Evolutionary conservation across 2,113 vertebrate species (phyloP).

Genomic region (Pituophis catenifer): DNA sequence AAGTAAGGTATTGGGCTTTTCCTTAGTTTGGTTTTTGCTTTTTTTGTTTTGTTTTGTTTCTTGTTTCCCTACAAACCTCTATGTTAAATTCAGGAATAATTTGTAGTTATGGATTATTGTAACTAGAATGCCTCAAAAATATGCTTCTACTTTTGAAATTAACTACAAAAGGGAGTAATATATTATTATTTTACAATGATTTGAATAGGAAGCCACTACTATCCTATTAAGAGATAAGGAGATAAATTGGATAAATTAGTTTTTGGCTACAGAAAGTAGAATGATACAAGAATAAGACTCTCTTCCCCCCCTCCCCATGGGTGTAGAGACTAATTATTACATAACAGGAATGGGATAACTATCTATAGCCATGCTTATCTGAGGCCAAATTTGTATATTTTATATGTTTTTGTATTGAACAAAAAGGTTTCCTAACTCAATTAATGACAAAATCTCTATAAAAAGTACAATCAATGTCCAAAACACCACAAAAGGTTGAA

Average conservation of each 20-base stretch:
- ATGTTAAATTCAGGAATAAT: background rate
- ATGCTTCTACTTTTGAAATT: background rate
- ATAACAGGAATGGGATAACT: background rate
- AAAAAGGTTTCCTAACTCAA: background rate
- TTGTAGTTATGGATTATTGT: background rate
- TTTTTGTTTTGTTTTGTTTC: too few relatives aligned
- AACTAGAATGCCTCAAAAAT: background rate
- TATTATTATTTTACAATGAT: background rate
- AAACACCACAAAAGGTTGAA: background rate
- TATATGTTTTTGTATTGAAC: background rate
- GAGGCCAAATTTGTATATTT: background rate
- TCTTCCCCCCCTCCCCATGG: too few relatives aligned
- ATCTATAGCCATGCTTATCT: background rate
- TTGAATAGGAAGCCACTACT: too few relatives aligned
- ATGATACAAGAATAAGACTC: too few relatives aligned
- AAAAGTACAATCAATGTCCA: background rate
- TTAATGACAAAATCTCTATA: background rate
- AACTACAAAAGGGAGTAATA: background rate
- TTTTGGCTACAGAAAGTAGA: too few relatives aligned
- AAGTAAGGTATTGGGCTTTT: background rate
- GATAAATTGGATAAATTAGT: too few relatives aligned
- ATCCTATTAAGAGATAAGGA: too few relatives aligned
- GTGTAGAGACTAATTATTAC: background rate
- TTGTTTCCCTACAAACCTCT: background rate
- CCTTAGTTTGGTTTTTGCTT: background rate